A percentile compares a stretch with the other conserved stretches of the same genome.
Evolutionary conservation across 2,888 invertebrate genomes (phyloP).

Genomic region (Apamea monoglypha): DNA sequence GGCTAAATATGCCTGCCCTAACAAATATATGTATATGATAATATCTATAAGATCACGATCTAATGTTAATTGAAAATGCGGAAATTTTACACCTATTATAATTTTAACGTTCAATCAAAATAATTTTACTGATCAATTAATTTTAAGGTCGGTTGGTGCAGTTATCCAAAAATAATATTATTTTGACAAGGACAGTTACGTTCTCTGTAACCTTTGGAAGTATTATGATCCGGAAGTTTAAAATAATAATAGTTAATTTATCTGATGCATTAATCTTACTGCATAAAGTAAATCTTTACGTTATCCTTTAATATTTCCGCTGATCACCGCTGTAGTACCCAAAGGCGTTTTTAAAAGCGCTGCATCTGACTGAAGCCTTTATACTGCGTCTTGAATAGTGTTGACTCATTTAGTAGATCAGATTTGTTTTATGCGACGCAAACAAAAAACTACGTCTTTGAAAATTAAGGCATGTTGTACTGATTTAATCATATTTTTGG

Average conservation of each 20-base stretch:
- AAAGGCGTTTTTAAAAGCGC: background rate
- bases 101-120: constrained; percentile 58
- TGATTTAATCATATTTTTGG: background rate
- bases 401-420: constrained; percentile 9
- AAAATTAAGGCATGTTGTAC: background rate
- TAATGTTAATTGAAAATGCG: constrained; percentile 57
- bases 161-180: constrained; percentile 58
- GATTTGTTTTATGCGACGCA: background rate
- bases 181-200: constrained; percentile 56
- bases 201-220: constrained; percentile 54
- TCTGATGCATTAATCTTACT: constrained; percentile 34
- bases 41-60: constrained; percentile 13
- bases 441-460: background rate
- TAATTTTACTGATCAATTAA: constrained; percentile 51
- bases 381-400: background rate
- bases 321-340: constrained; percentile 6
- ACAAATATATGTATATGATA: constrained; percentile 15
- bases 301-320: constrained; percentile 23
- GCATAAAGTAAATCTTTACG: constrained; percentile 1
- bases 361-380: background rate
- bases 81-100: constrained; percentile 50
- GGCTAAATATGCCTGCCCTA: constrained; percentile 1
- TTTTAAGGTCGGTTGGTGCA: constrained; percentile 51
- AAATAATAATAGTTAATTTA: constrained; percentile 39
- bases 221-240: constrained; percentile 49